These are phyloP conservation scores for Pseudochaenichthys georgianus DNA, from an alignment of 2,797 vertebrate genomes.

Conservation along the genomic window DNA sequence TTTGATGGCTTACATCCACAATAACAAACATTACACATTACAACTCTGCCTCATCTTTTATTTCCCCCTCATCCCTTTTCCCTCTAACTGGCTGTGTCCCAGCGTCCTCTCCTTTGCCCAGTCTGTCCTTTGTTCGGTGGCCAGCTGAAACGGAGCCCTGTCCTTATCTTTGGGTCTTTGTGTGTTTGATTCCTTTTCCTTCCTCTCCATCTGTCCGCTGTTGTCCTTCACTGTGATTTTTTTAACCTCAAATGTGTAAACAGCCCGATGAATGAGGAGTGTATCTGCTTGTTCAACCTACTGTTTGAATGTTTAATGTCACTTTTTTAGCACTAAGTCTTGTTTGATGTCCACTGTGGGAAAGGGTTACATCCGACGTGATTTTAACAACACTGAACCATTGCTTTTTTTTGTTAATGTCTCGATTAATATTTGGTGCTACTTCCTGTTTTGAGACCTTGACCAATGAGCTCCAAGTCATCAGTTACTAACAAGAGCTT, in stretches of 20 bases:
- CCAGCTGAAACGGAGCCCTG: slow-evolving; percentile 47
- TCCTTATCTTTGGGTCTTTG: slow-evolving; percentile 42
- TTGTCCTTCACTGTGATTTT: slow-evolving; percentile 25
- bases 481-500: neutral
- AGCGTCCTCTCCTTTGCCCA: slow-evolving; percentile 24
- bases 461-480: neutral
- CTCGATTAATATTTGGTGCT: neutral
- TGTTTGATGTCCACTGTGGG: neutral
- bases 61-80: neutral
- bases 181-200: slow-evolving; percentile 40
- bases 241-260: slow-evolving; percentile 26
- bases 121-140: slow-evolving; percentile 40
- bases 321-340: slow-evolving; percentile 9
- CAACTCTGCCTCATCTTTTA: neutral
- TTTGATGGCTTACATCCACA: neutral
- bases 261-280: slow-evolving; percentile 20
- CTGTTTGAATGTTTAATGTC: neutral
- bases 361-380: neutral
- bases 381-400: neutral
- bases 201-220: slow-evolving; percentile 36
- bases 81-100: slow-evolving; percentile 22
- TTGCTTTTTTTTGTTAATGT: neutral
- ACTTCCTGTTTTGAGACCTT: slow-evolving; percentile 2
- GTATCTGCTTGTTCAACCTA: slow-evolving; percentile 16
- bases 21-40: neutral